phyloP scores from a whole-genome alignment of 1,140 invertebrate species.

The Drosophila pseudoobscura region DNA sequence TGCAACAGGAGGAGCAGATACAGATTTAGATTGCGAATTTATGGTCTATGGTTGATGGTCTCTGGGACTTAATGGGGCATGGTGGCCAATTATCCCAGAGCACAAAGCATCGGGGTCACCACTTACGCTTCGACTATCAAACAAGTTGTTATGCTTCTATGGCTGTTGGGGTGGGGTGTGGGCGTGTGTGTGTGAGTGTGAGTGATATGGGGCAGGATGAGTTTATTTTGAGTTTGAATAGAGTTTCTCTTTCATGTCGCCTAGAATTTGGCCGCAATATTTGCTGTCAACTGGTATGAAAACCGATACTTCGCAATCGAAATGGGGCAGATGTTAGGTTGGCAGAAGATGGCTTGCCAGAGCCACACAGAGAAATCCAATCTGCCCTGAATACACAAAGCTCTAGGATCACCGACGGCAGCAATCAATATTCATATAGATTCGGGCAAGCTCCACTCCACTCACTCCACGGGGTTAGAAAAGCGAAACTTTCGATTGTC shows the following conservation, averaged over 20 bases:
- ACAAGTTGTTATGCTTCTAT: slow-evolving; percentile 14
- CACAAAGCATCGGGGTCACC: slow-evolving; percentile 41
- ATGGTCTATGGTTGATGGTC: slow-evolving; percentile 11
- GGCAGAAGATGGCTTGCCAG: background rate
- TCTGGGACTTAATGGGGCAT: slow-evolving; percentile 68
- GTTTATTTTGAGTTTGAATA: slow-evolving; percentile 37
- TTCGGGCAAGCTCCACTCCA: slow-evolving; percentile 11
- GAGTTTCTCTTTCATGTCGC: slow-evolving; percentile 7
- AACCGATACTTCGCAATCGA: slow-evolving; percentile 45
- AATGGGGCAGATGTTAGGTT: slow-evolving; percentile 48
- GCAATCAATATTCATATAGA: slow-evolving; percentile 55
- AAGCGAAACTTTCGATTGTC: slow-evolving; percentile 47
- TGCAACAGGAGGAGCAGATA: background rate
- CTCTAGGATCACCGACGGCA: slow-evolving; percentile 31
- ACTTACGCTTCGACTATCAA: slow-evolving; percentile 22
- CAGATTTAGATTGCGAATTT: slow-evolving; percentile 1
- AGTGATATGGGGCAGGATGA: slow-evolving; percentile 32
- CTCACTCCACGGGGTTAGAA: slow-evolving; percentile 25
- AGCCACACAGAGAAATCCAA: slow-evolving; percentile 21
- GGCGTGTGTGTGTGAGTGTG: background rate
- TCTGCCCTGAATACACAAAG: slow-evolving; percentile 21
- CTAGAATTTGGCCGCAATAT: slow-evolving; percentile 7
- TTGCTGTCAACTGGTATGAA: slow-evolving; percentile 27
- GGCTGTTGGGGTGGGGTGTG: background rate
- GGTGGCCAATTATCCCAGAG: slow-evolving; percentile 55